Percentiles rank a stretch among this genome's conserved stretches.
These are phyloP conservation scores for Coenonympha glycerion DNA, from an alignment of 2,888 invertebrate species.

Conservation along the genomic window DNA sequence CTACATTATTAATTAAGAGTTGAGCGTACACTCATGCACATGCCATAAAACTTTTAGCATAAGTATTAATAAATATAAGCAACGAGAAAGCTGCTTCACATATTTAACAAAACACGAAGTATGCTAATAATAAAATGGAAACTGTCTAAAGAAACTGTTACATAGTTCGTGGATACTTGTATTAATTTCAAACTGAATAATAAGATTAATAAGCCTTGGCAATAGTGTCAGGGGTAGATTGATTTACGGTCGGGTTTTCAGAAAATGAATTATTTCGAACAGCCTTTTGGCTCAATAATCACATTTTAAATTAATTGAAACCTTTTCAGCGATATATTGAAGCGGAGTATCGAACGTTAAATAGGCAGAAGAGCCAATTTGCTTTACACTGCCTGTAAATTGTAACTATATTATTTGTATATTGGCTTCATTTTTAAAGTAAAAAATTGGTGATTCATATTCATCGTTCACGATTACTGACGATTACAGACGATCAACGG, in stretches of 20 bases:
- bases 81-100: not conserved
- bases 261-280: conserved; percentile 30
- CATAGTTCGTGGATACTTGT: conserved; percentile 5
- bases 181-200: conserved; percentile 12
- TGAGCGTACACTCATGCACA: too few relatives aligned
- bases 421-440: conserved; percentile 15
- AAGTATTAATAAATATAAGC: not conserved
- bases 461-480: too few relatives aligned
- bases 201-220: conserved; percentile 10
- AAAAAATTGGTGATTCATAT: conserved; percentile 8
- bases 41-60: not conserved
- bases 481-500: too few relatives aligned
- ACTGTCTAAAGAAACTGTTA: not conserved
- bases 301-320: conserved; percentile 43
- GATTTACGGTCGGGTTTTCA: conserved; percentile 33
- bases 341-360: conserved; percentile 33
- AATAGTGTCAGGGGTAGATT: conserved; percentile 25
- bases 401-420: conserved; percentile 28
- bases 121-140: not conserved
- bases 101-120: not conserved
- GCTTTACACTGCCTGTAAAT: conserved; percentile 29
- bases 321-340: conserved; percentile 39
- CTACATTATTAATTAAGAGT: too few relatives aligned
- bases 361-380: conserved; percentile 37
- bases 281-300: conserved; percentile 35